Conservation (phyloP, 2,113 vertebrate species). For the Brachypteracias leptosomus region DNA sequence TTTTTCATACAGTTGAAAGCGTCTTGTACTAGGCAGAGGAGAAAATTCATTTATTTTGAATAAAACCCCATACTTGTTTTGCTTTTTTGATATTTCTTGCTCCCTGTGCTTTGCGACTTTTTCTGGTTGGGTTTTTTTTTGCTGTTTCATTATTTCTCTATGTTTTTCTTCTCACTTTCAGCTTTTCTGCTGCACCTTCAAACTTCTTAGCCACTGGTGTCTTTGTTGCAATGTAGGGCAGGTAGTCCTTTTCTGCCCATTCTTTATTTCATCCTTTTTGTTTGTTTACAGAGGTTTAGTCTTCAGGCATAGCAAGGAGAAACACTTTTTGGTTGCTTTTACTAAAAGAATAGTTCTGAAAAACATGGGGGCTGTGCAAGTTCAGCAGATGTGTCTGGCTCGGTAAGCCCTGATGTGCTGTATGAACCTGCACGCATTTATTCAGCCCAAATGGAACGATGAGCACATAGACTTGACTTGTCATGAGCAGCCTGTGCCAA, state of each 20-base stretch:
- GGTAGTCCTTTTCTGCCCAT: neutral
- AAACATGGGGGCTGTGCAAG: neutral
- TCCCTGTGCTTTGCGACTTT: neutral
- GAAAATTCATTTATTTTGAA: neutral
- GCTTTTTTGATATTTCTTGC: neutral
- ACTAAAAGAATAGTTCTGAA: neutral
- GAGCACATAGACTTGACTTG: neutral
- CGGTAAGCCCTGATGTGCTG: neutral
- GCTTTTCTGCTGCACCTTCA: neutral
- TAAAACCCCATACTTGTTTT: neutral
- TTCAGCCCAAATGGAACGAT: fast-evolving
- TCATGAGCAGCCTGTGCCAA: neutral
- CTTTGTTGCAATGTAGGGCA: neutral
- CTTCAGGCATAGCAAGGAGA: neutral
- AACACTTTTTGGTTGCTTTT: neutral
- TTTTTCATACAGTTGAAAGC: neutral
- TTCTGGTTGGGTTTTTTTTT: neutral
- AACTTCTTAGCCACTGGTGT: neutral
- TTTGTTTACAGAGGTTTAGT: neutral
- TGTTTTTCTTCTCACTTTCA: neutral
- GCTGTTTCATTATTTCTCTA: neutral
- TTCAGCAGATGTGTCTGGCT: neutral
- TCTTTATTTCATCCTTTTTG: neutral
- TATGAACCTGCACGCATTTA: neutral
- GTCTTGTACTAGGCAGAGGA: neutral